Evolutionary conservation across 2,888 invertebrate species (phyloP).

Genomic region (Drosophila suboccidentalis): DNA sequence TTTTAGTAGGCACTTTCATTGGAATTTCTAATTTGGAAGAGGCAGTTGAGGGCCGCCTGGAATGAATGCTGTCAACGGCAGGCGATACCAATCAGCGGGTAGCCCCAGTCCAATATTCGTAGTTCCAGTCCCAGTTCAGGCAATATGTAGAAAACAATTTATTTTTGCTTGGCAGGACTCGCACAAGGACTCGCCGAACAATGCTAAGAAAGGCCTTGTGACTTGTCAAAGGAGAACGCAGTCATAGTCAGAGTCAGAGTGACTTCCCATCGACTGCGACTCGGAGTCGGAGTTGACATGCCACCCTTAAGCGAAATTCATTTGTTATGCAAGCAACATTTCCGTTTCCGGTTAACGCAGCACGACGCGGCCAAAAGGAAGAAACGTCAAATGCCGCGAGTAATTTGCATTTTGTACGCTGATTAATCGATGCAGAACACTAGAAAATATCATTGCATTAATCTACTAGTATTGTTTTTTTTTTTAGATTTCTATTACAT

Average conservation of each 20-base stretch:
- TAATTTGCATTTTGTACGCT: constrained; percentile 80
- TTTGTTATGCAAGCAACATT: constrained; percentile 84
- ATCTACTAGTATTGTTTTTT: not conserved
- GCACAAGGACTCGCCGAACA: constrained; percentile 58
- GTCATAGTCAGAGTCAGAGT: constrained; percentile 1
- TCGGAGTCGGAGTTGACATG: constrained; percentile 24
- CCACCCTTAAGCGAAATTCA: constrained; percentile 72
- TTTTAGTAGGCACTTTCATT: constrained; percentile 48
- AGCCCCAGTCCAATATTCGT: constrained; percentile 5
- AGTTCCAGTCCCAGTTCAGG: constrained; percentile 5
- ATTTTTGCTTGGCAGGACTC: constrained; percentile 50
- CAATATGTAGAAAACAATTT: constrained; percentile 70
- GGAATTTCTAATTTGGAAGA: constrained; percentile 64
- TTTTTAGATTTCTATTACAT: not conserved
- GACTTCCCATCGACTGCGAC: constrained; percentile 20
- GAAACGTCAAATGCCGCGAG: constrained; percentile 71
- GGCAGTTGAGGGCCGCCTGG: constrained; percentile 48
- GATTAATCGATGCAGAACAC: constrained; percentile 73
- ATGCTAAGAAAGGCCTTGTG: constrained; percentile 66
- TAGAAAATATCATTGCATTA: constrained; percentile 30
- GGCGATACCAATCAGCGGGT: constrained; percentile 75
- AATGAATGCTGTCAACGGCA: constrained; percentile 83
- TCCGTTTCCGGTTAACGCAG: constrained; percentile 83
- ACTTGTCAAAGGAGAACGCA: constrained; percentile 60
- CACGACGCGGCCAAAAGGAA: constrained; percentile 43